Base-by-base conservation (phyloP, 2,888 invertebrate genomes). In the Theretra japonica region DNA sequence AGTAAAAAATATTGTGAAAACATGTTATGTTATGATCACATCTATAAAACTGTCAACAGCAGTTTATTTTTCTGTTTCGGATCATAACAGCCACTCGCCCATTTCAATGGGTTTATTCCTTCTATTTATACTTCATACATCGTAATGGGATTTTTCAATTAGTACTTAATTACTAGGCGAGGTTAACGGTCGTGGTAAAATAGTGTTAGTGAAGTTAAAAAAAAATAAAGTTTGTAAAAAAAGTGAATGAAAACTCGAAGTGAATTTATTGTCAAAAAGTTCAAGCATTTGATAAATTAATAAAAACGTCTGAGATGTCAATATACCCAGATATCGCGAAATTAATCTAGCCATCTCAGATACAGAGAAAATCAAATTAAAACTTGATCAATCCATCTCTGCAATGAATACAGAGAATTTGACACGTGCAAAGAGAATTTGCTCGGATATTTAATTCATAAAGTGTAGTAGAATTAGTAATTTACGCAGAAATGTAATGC, bases 311-410 rank as follows among this genome's bases (percentile, higher is more conserved):
- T 60, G 28, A 60, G 28, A 19, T n/a, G 28, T 60, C 60, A 60
- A 33, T 60, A 33, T n/a, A 60, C n/a, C 28, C 30, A 33, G 60
- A 30, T 60, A n/a, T 33, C 28, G 28, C 30, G 1, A 60, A 59
- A 60, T n/a, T 19, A 60, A 30, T 30, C 30, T 60, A 6, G n/a
- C 19, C 60, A 7, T 33, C 60, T 60, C 30, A 60, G 28, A 60
- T n/a, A 59, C 25, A 59, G 25, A 59, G 59, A 59, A 59, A 28
- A 60, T 53, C 50, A n/a, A 53, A n/a, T 60, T 60, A 60, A 30
- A 60, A 60, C 59, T 60, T 30, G 59, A 1, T 19, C 15, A 60
- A 60, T 17, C 28, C 59, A 17, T 17, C 19, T 60, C 30, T 30
- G 30, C 1, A 33, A 60, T 19, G 58, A 15, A n/a, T 28, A 4